Evolutionary conservation across 2,113 vertebrate genomes (phyloP).

Genomic region (Cairina moschata): DNA sequence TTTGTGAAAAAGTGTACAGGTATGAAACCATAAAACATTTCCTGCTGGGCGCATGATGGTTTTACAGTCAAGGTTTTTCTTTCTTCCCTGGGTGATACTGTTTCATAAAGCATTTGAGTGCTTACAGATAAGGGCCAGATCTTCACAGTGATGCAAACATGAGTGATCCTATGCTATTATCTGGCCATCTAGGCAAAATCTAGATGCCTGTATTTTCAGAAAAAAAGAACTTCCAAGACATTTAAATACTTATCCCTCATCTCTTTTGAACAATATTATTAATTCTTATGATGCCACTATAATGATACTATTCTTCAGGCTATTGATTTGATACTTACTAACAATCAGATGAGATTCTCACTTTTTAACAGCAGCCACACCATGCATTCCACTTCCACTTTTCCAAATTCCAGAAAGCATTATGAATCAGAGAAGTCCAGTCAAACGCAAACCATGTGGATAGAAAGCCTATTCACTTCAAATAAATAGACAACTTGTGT

Average conservation of each 20-base stretch:
- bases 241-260: neutral
- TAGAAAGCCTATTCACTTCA: neutral
- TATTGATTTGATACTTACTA: neutral
- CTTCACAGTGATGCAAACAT: neutral
- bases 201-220: neutral
- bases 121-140: neutral
- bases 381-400: neutral
- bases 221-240: neutral
- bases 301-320: neutral
- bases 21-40: neutral
- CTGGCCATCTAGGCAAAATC: neutral
- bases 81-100: neutral
- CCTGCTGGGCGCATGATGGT: neutral
- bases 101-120: neutral
- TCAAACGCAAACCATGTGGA: neutral
- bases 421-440: neutral
- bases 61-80: neutral
- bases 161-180: neutral
- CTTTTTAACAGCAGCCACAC: neutral
- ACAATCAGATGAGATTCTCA: neutral
- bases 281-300: neutral
- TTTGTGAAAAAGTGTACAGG: conserved; percentile 5
- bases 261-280: neutral
- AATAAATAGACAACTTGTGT: neutral
- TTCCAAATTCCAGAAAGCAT: neutral